A percentile compares a stretch with the other conserved stretches of the same genome.
These are phyloP conservation scores for Tragulus kanchil DNA, from an alignment of 2,113 vertebrate genomes.

Conservation along the genomic window DNA sequence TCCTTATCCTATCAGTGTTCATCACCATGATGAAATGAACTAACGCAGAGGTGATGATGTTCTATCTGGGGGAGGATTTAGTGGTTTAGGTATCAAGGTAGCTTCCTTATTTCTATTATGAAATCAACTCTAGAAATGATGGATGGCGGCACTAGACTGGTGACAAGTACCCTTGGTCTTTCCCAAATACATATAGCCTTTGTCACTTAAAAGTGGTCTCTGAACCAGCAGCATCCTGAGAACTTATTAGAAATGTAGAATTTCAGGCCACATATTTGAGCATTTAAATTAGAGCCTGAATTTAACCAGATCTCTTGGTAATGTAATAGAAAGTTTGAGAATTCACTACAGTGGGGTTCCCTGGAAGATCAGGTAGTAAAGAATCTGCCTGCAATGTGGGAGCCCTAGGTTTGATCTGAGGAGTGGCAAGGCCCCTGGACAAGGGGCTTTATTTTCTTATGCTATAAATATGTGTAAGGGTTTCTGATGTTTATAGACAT, in stretches of 20 bases:
- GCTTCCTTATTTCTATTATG: background rate
- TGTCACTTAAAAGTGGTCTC: background rate
- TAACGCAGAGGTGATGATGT: background rate
- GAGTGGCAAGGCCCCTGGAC: no score
- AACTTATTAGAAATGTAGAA: background rate
- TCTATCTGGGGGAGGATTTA: background rate
- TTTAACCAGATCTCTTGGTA: background rate
- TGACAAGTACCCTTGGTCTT: background rate
- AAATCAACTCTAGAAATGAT: background rate
- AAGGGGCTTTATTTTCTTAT: background rate
- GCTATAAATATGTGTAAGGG: background rate
- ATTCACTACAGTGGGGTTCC: background rate
- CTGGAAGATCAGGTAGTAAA: background rate
- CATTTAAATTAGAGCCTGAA: background rate
- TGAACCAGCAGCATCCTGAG: background rate
- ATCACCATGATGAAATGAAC: background rate
- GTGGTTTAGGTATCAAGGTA: background rate
- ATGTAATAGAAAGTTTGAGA: background rate
- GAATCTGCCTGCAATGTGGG: background rate
- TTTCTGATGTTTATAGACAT: background rate
- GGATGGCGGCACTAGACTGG: background rate
- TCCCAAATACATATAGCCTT: background rate
- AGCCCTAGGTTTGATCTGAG: rapidly evolving
- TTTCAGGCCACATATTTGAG: background rate
- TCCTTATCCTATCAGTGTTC: background rate